Evolutionary conservation across 2,888 invertebrate genomes (phyloP).

Genomic region (Agrenia bidenticulata): DNA sequence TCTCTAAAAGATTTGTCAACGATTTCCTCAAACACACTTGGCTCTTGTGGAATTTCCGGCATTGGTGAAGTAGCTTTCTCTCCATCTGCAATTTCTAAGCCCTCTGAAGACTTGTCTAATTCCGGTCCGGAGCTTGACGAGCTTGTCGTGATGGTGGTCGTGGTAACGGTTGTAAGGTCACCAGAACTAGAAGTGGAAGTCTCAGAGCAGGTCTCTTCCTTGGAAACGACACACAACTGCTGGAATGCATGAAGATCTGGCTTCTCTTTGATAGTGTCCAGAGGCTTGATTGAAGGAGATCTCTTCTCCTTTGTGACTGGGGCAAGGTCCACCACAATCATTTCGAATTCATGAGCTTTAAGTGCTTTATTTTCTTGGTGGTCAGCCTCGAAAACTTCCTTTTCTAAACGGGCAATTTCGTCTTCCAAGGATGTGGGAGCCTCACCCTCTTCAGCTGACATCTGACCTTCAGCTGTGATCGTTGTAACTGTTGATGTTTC

Average conservation of each 20-base stretch:
- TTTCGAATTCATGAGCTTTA: slow-evolving; percentile 23
- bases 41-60: slow-evolving; percentile 15
- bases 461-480: neutral
- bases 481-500: no score
- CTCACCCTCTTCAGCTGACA: neutral
- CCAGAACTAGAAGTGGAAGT: neutral
- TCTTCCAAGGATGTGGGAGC: slow-evolving; percentile 21
- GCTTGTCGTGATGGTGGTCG: no score
- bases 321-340: slow-evolving; percentile 30
- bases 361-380: slow-evolving; percentile 24
- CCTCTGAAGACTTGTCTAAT: no score
- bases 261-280: slow-evolving; percentile 39
- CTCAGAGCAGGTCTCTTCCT: slow-evolving; percentile 19
- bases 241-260: slow-evolving; percentile 39
- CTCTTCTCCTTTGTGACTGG: slow-evolving; percentile 13
- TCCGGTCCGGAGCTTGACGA: no score
- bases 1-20: slow-evolving; percentile 28
- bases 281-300: slow-evolving; percentile 4
- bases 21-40: slow-evolving; percentile 24
- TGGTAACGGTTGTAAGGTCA: no score
- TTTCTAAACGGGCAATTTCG: slow-evolving; percentile 42
- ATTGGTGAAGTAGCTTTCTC: slow-evolving; percentile 19
- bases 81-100: slow-evolving; percentile 20
- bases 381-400: slow-evolving; percentile 43
- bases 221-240: slow-evolving; percentile 26